Evolutionary conservation across 2,113 vertebrate genomes (phyloP).

Genomic region (Lampris megalopsis): DNA sequence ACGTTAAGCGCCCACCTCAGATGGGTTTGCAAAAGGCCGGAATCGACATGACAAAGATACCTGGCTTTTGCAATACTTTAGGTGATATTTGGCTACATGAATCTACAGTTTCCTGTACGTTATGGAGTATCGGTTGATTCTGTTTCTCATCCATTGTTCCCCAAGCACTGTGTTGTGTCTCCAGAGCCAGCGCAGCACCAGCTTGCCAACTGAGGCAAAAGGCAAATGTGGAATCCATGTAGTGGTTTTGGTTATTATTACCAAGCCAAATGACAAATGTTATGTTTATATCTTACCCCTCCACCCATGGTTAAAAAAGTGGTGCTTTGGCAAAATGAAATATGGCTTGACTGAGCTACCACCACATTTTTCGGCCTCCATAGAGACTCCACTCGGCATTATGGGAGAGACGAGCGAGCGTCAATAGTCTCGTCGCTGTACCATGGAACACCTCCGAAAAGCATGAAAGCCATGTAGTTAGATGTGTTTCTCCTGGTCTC

Average conservation of each 20-base stretch:
- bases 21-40: conserved; percentile 40
- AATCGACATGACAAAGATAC: conserved; percentile 19
- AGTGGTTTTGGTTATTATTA: conserved; percentile 15
- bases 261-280: conserved; percentile 8
- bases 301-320: conserved; percentile 5
- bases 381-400: conserved; percentile 16
- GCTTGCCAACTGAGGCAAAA: neutral
- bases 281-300: conserved; percentile 14
- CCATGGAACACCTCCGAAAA: conserved; percentile 87
- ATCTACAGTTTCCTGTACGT: neutral
- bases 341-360: neutral
- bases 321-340: neutral
- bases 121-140: neutral
- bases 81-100: neutral
- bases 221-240: neutral
- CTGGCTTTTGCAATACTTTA: conserved; percentile 5
- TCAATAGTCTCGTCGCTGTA: conserved; percentile 3
- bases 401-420: neutral
- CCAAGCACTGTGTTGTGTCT: neutral
- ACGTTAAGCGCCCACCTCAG: conserved; percentile 30
- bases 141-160: neutral
- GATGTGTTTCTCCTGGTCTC: conserved; percentile 84
- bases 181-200: neutral
- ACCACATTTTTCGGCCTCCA: neutral
- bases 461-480: conserved; percentile 86